Percentiles rank a stretch among this genome's conserved stretches.
These are phyloP conservation scores for Aeoliscus strigatus DNA, from an alignment of 2,797 vertebrate genomes.

Conservation along the genomic window DNA sequence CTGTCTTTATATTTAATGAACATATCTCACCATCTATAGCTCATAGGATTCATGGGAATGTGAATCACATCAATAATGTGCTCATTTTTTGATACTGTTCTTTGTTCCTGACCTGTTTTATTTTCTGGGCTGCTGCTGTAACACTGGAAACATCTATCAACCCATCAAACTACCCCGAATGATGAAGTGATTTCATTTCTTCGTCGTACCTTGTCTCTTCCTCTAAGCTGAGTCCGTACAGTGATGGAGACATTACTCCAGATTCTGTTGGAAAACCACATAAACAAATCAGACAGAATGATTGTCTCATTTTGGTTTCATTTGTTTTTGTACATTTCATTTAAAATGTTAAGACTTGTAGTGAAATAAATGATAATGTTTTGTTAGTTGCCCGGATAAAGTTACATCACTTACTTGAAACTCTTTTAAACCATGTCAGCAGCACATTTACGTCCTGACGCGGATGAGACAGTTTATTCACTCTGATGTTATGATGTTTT, in stretches of 20 bases:
- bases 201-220: slow-evolving; percentile 60
- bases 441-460: slow-evolving; percentile 45
- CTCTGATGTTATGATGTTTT: too few relatives aligned
- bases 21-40: too few relatives aligned
- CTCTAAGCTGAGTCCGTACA: slow-evolving; percentile 41
- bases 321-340: neutral
- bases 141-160: too few relatives aligned
- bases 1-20: too few relatives aligned
- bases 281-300: neutral
- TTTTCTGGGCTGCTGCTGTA: too few relatives aligned
- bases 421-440: slow-evolving; percentile 52
- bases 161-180: too few relatives aligned
- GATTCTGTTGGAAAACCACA: slow-evolving; percentile 37
- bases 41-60: too few relatives aligned
- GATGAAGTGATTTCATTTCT: too few relatives aligned
- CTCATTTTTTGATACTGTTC: too few relatives aligned
- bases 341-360: neutral
- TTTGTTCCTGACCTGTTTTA: too few relatives aligned
- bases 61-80: too few relatives aligned
- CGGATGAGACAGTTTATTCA: too few relatives aligned
- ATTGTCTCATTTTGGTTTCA: neutral
- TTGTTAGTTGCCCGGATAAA: neutral
- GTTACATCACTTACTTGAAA: slow-evolving; percentile 48
- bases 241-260: slow-evolving; percentile 17
- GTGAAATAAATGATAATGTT: neutral